Evolutionary conservation across 2,888 invertebrate genomes (phyloP), one percentile per base, ranked within the genome.

Genomic region (Drosophila dives): DNA sequence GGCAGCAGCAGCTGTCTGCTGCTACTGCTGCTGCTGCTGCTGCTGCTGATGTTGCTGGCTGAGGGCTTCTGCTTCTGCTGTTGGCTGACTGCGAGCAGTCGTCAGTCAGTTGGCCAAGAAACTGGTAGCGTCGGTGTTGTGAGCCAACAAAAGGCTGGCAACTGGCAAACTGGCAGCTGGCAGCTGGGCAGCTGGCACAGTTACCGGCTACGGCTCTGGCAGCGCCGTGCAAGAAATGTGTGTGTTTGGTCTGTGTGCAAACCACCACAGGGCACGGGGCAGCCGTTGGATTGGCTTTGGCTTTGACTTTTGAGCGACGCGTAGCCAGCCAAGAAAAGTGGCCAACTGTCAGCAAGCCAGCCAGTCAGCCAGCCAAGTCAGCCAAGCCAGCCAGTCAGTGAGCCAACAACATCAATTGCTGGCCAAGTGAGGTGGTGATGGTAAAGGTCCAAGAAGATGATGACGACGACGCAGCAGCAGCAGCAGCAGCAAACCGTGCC

Each of bases 31-130:
- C 32, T 56, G 55, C 38, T 54, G 34, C 55, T 55, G 54, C 56
- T 29, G 64, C 77, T 72, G 87, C 79, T 80, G 75, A 69, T 83
- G 79, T 64, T 80, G 83, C 82, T 76, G 83, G 73, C 77, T 85
- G 90, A 80, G 89, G 88, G 90, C 89, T 88, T 78, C 83, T 84
- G 89, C 79, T 73, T 71, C 77, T 69, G 88, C 85, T 86, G 85
- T 77, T 89, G 86, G 88, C 90, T 86, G 89, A 86, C 88, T 82
- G 79, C 89, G 89, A 90, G 90, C 91, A 91, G 91, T 91, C 91
- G 91, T 91, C 91, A 87, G 87, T 87, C 89, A 91, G 91, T 91
- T 91, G 91, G 91, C 92, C 90, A 91, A 91, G 89, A 91, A 91
- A 91, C 89, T 87, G 88, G 87, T 86, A 89, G 87, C 89, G 89